A percentile compares a stretch with the other conserved stretches of the same genome.
phyloP scores from a whole-genome alignment of 2,888 invertebrate species.

The Ornithoptera priamus region DNA sequence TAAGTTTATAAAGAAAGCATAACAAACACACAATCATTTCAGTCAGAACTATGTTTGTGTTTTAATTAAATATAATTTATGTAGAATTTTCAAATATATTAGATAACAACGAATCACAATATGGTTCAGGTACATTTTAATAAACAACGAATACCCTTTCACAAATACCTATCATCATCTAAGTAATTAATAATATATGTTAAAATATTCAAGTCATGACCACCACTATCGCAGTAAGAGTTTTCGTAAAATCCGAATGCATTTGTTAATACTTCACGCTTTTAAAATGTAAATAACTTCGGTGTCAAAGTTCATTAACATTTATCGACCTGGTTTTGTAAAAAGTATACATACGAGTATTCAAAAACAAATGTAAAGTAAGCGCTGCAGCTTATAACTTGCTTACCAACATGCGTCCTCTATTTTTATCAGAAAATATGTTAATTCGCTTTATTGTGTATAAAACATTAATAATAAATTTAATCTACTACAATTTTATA shows the following conservation, averaged over 20 bases:
- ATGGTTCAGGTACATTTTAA: background rate
- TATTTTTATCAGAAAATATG: no score
- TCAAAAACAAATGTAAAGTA: background rate
- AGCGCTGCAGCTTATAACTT: no score
- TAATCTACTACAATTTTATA: no score
- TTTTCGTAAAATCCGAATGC: constrained; percentile 10
- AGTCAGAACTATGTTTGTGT: no score
- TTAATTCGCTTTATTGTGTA: no score
- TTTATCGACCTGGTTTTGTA: constrained; percentile 1
- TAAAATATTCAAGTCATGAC: constrained; percentile 19
- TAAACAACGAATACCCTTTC: background rate
- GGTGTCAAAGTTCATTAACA: constrained; percentile 29
- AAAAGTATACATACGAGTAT: background rate
- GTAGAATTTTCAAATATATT: background rate
- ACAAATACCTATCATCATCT: background rate
- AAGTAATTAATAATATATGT: constrained; percentile 12
- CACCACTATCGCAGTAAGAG: constrained; percentile 10
- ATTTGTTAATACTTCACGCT: constrained; percentile 14
- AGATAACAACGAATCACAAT: background rate
- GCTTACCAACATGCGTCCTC: background rate
- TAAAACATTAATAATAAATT: no score
- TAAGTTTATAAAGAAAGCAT: no score
- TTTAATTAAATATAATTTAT: no score
- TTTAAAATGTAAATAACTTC: constrained; percentile 20
- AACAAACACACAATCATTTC: no score